Conservation (phyloP, 2,888 invertebrate species). For the Pyralis farinalis region DNA sequence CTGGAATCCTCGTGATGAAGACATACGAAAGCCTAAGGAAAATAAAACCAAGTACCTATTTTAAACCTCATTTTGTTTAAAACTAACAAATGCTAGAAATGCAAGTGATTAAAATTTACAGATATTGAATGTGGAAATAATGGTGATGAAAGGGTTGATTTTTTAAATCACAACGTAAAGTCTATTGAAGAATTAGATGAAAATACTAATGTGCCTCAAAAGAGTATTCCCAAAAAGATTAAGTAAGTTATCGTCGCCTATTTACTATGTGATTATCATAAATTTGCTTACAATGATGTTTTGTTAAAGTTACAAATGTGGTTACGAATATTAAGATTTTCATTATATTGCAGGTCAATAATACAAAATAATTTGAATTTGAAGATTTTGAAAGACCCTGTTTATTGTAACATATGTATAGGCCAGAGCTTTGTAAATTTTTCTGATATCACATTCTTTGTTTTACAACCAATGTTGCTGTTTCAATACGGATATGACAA, state of each 20-base stretch:
- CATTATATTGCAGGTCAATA: conserved; percentile 33
- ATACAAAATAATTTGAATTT: conserved; percentile 64
- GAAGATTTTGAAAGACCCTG: conserved; percentile 68
- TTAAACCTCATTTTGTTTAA: conserved; percentile 13
- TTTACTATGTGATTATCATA: neutral
- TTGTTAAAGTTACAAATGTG: conserved; percentile 3
- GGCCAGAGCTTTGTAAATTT: conserved; percentile 83
- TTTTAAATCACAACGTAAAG: conserved; percentile 29
- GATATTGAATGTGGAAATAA: conserved; percentile 34
- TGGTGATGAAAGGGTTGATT: conserved; percentile 38
- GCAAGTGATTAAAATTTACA: conserved; percentile 28
- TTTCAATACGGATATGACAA: conserved; percentile 76
- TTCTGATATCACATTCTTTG: conserved; percentile 83
- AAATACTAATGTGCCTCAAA: conserved; percentile 4
- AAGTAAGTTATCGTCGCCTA: neutral
- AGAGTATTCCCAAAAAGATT: neutral
- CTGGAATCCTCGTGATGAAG: conserved; percentile 81
- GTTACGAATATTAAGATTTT: conserved; percentile 8
- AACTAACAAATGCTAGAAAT: conserved; percentile 12
- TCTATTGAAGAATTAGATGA: conserved; percentile 4
- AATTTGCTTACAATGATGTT: neutral
- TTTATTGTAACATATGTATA: conserved; percentile 79
- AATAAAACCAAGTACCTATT: conserved; percentile 64
- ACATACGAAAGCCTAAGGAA: conserved; percentile 36
- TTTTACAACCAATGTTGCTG: conserved; percentile 83